Conservation (phyloP, 2,113 vertebrate genomes). For the Salvelinus namaycush region DNA sequence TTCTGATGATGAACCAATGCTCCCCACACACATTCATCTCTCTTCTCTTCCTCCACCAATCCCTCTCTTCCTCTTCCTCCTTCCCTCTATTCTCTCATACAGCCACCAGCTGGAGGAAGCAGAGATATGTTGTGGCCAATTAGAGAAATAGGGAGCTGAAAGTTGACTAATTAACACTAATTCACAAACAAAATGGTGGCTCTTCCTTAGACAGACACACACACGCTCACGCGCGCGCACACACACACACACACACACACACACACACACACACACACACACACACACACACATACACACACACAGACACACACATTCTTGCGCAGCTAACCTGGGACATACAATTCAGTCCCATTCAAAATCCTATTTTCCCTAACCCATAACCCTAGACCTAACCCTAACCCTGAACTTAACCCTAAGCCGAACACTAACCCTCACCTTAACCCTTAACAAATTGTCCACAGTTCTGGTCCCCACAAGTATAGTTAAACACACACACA, state of each 20-base stretch:
- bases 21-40: neutral
- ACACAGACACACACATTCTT: too few relatives aligned
- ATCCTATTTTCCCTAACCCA: too few relatives aligned
- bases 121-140: slow-evolving; percentile 77
- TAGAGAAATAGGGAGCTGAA: slow-evolving; percentile 75
- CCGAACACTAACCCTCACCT: too few relatives aligned
- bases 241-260: slow-evolving; percentile 13
- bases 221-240: slow-evolving; percentile 22
- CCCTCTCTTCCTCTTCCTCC: neutral
- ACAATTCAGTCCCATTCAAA: too few relatives aligned
- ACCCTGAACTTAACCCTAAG: too few relatives aligned
- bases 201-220: slow-evolving; percentile 46
- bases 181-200: slow-evolving; percentile 80
- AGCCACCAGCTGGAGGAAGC: slow-evolving; percentile 78
- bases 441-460: too few relatives aligned
- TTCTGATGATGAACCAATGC: neutral
- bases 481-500: too few relatives aligned
- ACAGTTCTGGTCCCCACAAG: too few relatives aligned
- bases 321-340: too few relatives aligned
- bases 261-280: slow-evolving; percentile 7
- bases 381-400: too few relatives aligned
- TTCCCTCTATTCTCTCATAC: neutral
- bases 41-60: neutral
- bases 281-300: too few relatives aligned
- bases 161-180: slow-evolving; percentile 81